Evolutionary conservation across 1,140 invertebrate genomes (phyloP).

Genomic region (Acyrthosiphon pisum): DNA sequence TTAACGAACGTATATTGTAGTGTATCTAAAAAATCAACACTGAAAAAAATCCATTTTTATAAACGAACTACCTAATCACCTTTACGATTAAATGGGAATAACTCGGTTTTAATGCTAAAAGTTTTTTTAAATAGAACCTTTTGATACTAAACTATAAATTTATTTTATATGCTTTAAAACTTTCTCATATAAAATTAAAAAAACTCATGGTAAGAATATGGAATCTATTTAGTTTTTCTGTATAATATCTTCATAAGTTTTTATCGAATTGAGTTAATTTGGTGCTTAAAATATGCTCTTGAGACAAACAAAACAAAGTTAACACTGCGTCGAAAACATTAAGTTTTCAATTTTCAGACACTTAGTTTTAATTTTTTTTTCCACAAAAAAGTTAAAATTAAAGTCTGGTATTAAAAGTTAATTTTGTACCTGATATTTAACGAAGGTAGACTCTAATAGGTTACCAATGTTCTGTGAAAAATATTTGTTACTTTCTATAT

Average conservation of each 20-base stretch:
- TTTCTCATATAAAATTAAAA: background rate
- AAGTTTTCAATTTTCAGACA: background rate
- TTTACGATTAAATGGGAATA: background rate
- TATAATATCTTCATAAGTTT: slow-evolving; percentile 18
- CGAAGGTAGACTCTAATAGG: background rate
- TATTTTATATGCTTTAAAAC: background rate
- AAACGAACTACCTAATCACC: background rate
- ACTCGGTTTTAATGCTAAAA: background rate
- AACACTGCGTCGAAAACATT: background rate
- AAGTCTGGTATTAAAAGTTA: background rate
- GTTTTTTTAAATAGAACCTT: background rate
- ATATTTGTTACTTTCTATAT: background rate
- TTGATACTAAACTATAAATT: background rate
- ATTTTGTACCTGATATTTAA: background rate
- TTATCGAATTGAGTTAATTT: background rate
- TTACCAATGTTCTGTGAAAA: background rate
- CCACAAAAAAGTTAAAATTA: background rate
- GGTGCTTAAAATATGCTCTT: background rate
- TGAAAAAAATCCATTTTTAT: background rate
- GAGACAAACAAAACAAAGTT: background rate
- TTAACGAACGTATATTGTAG: background rate
- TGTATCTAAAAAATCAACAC: background rate
- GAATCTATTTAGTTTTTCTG: background rate
- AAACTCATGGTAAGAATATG: background rate
- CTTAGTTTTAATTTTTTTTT: background rate